Conservation (phyloP, 35 echinoderm and acorn worm species). For the Heliocidaris erythrogramma region DNA sequence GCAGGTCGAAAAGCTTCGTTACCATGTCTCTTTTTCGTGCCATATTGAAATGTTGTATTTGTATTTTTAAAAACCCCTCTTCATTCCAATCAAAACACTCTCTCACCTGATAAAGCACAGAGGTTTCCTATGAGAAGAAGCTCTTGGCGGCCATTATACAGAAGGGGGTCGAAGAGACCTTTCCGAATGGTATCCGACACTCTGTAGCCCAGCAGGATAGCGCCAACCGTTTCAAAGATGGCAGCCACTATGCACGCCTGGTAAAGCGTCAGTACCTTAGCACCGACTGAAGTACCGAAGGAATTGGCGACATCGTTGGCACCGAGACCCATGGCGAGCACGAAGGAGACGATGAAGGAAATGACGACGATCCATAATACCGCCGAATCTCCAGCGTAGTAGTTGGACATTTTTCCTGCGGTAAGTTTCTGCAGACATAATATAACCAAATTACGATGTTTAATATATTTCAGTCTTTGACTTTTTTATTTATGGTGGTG, state of each 20-base stretch:
- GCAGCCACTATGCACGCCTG: constrained; percentile 63
- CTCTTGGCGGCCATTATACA: constrained; percentile 63
- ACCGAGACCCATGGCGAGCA: constrained; percentile 69
- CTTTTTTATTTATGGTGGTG: too few relatives aligned
- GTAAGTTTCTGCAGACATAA: neutral
- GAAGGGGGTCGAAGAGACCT: constrained; percentile 54
- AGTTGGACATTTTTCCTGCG: neutral
- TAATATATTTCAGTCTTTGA: too few relatives aligned
- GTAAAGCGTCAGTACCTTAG: constrained; percentile 61
- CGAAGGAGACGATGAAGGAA: constrained; percentile 66
- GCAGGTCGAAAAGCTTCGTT: too few relatives aligned
- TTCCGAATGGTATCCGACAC: constrained; percentile 78
- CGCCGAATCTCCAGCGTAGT: constrained; percentile 28
- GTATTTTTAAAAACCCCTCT: too few relatives aligned
- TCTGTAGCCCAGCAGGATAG: constrained; percentile 59
- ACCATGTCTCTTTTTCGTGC: too few relatives aligned
- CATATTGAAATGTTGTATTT: too few relatives aligned
- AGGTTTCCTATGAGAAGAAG: constrained; percentile 73
- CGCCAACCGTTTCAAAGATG: constrained; percentile 70
- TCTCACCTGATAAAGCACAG: constrained; percentile 64
- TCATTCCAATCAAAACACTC: neutral
- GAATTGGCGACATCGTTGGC: constrained; percentile 82
- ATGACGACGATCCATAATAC: constrained; percentile 70
- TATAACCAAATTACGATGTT: neutral
- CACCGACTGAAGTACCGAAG: constrained; percentile 72